A percentile compares a stretch with the other conserved stretches of the same genome.
phyloP scores from a whole-genome alignment of 2,113 vertebrate genomes.

The Hippocampus comes region DNA sequence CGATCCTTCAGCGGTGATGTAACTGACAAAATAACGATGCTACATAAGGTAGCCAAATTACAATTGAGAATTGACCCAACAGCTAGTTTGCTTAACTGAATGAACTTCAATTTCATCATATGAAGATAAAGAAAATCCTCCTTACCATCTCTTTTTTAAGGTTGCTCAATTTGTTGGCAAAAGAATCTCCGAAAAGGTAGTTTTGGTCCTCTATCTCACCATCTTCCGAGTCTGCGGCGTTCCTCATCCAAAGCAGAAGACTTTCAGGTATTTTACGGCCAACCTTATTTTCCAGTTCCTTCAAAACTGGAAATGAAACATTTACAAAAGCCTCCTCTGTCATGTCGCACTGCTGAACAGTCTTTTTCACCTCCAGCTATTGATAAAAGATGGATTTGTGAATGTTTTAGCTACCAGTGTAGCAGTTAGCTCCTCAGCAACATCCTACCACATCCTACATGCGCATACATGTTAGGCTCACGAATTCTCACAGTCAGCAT shows the following conservation, averaged over 20 bases:
- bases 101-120: no score
- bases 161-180: slow-evolving; percentile 75
- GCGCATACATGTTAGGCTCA: neutral
- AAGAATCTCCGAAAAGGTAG: slow-evolving; percentile 9
- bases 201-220: slow-evolving; percentile 25
- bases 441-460: neutral
- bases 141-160: slow-evolving; percentile 84
- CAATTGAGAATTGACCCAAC: no score
- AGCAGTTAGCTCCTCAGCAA: neutral
- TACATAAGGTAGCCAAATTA: no score
- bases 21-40: no score
- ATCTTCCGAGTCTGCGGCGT: slow-evolving; percentile 40
- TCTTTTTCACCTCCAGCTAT: neutral
- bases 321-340: slow-evolving; percentile 56
- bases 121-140: neutral
- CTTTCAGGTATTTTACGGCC: slow-evolving; percentile 79
- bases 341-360: slow-evolving; percentile 27
- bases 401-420: neutral
- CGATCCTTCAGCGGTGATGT: no score
- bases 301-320: slow-evolving; percentile 69
- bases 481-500: neutral
- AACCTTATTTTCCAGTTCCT: slow-evolving; percentile 79
- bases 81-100: no score
- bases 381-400: neutral
- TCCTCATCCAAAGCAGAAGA: slow-evolving; percentile 75